These are phyloP conservation scores for Anthopleura sola DNA, from an alignment of 64 coral and sea anemone species.

Conservation along the genomic window DNA sequence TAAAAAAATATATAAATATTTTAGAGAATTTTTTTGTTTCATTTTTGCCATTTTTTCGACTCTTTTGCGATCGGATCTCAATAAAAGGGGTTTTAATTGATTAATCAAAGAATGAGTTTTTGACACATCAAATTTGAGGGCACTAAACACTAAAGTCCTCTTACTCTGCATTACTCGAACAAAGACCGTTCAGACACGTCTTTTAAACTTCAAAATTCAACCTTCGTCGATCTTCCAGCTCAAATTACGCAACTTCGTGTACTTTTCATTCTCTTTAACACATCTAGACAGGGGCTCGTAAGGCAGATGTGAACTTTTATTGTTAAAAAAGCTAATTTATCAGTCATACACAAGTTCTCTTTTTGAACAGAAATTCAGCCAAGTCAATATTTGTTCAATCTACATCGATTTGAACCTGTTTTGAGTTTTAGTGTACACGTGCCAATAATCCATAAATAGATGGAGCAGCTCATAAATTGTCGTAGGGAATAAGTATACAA, in stretches of 20 bases:
- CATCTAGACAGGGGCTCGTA: background rate
- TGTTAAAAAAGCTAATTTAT: slow-evolving; percentile 7
- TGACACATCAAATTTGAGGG: slow-evolving; percentile 28
- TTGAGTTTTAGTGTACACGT: background rate
- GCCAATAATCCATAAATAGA: background rate
- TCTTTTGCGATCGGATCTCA: background rate
- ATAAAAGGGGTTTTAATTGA: slow-evolving; percentile 10
- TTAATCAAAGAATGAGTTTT: slow-evolving; percentile 17
- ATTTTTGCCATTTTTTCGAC: background rate
- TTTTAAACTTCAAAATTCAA: slow-evolving; percentile 1
- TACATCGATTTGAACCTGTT: slow-evolving; percentile 1
- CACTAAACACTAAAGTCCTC: slow-evolving; percentile 17
- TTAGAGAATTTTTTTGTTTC: background rate
- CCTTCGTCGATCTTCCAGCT: background rate
- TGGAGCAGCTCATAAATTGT: background rate
- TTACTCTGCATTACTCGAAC: slow-evolving; percentile 12
- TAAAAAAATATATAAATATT: background rate
- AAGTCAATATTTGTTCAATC: slow-evolving; percentile 11
- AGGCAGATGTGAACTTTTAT: background rate
- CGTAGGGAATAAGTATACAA: background rate
- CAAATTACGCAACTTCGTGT: background rate
- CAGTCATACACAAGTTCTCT: background rate
- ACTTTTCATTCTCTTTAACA: background rate
- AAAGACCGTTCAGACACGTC: background rate
- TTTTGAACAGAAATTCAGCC: background rate